Base-by-base conservation (phyloP, 2,888 invertebrate species). In the Drosophila falleni region DNA sequence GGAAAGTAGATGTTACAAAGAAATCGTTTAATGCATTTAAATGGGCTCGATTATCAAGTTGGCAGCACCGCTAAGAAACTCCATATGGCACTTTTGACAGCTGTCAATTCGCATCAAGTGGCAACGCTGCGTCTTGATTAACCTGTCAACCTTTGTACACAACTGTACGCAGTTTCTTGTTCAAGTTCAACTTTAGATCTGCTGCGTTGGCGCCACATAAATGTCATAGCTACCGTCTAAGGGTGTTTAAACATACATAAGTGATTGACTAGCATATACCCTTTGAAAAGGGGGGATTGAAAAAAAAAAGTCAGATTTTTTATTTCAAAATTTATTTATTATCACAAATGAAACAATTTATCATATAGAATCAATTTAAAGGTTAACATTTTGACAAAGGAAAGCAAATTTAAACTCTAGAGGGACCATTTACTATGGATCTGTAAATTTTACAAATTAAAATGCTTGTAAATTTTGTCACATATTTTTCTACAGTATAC, bases 21-120 rank as follows among this genome's bases (percentile, higher is more conserved):
- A 51, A 66, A 60, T 26, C 74, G 53, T 74, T 74, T 68, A 83
- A 84, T 84, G 83, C 83, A 84, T 84, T 84, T 84, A 84, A 84
- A 84, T 83, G 80, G 83, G 73, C 75, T 75, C 73, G 79, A 83
- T 85, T 85, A 85, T 70, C 65, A 44, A 73, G 76, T 70, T 76
- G 73, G 76, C 69, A 77, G 70, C 51, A 15, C 54, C 11, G 58
- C 58, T 42, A 65, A 73, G 61, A 35, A 51, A 46, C 63, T 55
- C 76, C 76, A 76, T 76, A 76, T 76, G 76, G 73, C 69, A 53
- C 62, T 44, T 44, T 55, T 76, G 76, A 65, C 74, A 74, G 77
- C 77, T 77, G 76, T 74, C 77, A 76, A 73, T 56, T 73, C 51
- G 70, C 61, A 70, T 76, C 69, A 69, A 65, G 73, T 76, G 76